Conservation (phyloP, 2,113 vertebrate species). For the Mirounga angustirostris region DNA sequence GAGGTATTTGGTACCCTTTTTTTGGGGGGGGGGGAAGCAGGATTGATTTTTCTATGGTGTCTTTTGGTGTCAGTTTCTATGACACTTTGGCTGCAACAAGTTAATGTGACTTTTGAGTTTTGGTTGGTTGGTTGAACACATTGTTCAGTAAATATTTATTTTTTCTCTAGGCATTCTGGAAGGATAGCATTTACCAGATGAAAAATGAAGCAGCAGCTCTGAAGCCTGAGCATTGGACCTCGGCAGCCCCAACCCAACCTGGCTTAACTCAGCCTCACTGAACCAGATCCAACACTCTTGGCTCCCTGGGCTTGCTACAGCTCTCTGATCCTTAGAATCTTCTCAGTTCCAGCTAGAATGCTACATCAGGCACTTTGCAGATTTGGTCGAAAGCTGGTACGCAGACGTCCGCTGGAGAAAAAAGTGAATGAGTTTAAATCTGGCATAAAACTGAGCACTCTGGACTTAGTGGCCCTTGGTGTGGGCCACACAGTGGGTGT, state of each 20-base stretch:
- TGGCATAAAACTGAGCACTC: neutral
- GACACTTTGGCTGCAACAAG: constrained; percentile 46
- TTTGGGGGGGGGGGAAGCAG: neutral
- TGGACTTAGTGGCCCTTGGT: neutral
- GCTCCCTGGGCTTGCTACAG: neutral
- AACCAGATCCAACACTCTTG: neutral
- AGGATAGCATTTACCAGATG: neutral
- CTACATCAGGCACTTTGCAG: neutral
- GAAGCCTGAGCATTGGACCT: neutral
- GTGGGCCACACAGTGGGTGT: neutral
- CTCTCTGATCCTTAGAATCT: neutral
- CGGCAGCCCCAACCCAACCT: neutral
- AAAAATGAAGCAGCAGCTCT: neutral
- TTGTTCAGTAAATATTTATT: constrained; percentile 16
- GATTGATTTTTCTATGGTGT: constrained; percentile 43
- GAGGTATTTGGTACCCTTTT: constrained; percentile 68
- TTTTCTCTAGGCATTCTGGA: neutral
- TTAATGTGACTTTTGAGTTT: constrained; percentile 29
- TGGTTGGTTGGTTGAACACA: constrained; percentile 3
- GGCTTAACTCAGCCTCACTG: neutral
- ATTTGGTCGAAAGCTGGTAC: neutral
- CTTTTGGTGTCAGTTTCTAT: constrained; percentile 16
- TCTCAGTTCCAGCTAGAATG: neutral
- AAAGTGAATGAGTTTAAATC: too few species aligned
- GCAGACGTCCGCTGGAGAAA: neutral